Conservation (phyloP, 2,797 vertebrate genomes). For the Amblyopsis hoosieri region DNA sequence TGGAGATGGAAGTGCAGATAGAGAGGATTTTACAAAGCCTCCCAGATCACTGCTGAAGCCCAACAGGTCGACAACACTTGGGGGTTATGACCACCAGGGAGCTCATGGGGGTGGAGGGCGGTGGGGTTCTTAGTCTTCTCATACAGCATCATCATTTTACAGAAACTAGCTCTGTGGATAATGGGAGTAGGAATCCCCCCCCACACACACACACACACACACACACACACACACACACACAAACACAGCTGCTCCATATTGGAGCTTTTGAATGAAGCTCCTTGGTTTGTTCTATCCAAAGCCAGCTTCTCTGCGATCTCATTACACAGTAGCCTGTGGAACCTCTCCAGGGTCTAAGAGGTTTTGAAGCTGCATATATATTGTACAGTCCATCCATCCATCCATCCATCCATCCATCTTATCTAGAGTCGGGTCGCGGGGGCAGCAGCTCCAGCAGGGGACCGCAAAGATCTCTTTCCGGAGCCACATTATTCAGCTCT, state of each 20-base stretch:
- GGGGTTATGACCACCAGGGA: slow-evolving; percentile 53
- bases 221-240: too few species aligned
- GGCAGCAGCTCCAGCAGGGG: too few species aligned
- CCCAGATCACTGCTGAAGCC: slow-evolving; percentile 70
- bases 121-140: slow-evolving; percentile 50
- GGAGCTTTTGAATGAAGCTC: slow-evolving; percentile 44
- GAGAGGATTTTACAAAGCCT: slow-evolving; percentile 69
- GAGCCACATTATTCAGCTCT: too few species aligned
- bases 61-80: slow-evolving; percentile 63
- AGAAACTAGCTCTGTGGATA: slow-evolving; percentile 40
- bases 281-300: slow-evolving; percentile 18
- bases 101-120: slow-evolving; percentile 19
- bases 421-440: too few species aligned
- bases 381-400: too few species aligned
- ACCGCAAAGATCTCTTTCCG: too few species aligned
- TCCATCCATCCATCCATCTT: too few species aligned
- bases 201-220: too few species aligned
- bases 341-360: slow-evolving; percentile 49
- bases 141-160: slow-evolving; percentile 54
- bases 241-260: slow-evolving; percentile 31
- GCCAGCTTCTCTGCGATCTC: slow-evolving; percentile 29
- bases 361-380: slow-evolving; percentile 50
- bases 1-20: slow-evolving; percentile 74
- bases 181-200: slow-evolving; percentile 13
- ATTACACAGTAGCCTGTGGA: slow-evolving; percentile 53